Conservation (phyloP, 2,113 vertebrate genomes). For the Syrrhaptes paradoxus region DNA sequence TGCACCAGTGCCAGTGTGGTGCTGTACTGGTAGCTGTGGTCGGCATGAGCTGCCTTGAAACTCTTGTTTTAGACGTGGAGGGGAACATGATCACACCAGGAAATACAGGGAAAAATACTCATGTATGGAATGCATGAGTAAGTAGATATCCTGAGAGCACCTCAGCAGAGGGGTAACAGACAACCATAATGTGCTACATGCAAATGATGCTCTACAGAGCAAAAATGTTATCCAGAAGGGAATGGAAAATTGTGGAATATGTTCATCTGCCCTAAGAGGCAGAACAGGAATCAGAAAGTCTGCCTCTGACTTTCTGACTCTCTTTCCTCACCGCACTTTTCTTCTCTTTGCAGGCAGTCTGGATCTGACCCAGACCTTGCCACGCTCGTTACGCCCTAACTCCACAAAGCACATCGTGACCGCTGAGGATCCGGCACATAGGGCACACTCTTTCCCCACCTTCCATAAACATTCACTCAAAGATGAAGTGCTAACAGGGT, state of each 20-base stretch:
- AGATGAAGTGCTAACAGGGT: not conserved
- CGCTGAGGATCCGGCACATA: not conserved
- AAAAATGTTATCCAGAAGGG: not conserved
- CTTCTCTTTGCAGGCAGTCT: not conserved
- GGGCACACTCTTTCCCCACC: not conserved
- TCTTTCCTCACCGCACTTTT: not conserved
- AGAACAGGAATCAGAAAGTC: not conserved
- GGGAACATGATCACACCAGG: not conserved
- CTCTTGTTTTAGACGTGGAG: not conserved
- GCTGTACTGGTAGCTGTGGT: not conserved
- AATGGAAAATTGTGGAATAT: not conserved
- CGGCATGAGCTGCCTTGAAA: accelerated
- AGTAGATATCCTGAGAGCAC: not conserved
- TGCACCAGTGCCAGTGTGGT: accelerated
- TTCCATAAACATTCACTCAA: not conserved
- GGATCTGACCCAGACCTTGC: not conserved
- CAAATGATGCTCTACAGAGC: not conserved
- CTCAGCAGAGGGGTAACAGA: not conserved
- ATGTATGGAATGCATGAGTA: not conserved
- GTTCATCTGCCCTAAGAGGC: not conserved
- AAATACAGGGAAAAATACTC: not conserved
- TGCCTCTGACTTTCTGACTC: not conserved
- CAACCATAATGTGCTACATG: accelerated
- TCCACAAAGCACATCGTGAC: not conserved
- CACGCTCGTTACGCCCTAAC: not conserved